A percentile compares a stretch with the other conserved stretches of the same genome.
These are phyloP conservation scores for Hemitrygon akajei DNA, from an alignment of 2,797 vertebrate species.

Conservation along the genomic window DNA sequence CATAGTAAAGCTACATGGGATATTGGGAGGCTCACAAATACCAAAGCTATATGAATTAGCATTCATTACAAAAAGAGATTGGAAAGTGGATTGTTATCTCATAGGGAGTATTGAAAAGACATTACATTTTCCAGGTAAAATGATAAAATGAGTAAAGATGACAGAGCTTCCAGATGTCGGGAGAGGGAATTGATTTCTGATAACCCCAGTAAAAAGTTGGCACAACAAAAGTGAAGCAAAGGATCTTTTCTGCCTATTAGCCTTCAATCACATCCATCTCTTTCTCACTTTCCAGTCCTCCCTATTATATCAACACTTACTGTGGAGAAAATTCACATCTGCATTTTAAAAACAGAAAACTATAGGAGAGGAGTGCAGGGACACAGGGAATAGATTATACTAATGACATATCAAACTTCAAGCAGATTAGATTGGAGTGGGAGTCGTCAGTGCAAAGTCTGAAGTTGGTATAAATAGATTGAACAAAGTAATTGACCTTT, in stretches of 20 bases:
- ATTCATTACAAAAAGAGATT: background rate
- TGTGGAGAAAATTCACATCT: background rate
- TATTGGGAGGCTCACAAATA: background rate
- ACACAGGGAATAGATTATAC: background rate
- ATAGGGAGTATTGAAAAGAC: background rate
- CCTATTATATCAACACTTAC: background rate
- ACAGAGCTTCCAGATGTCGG: background rate
- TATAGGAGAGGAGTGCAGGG: background rate
- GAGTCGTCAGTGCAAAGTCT: background rate
- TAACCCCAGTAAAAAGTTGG: background rate
- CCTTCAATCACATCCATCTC: background rate
- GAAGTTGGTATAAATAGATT: background rate
- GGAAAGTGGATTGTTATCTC: too few relatives aligned
- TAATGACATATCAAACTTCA: background rate
- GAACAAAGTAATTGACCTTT: slow-evolving; percentile 5
- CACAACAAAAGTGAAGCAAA: background rate
- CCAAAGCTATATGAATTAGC: background rate
- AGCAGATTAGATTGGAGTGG: background rate
- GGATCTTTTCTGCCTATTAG: background rate
- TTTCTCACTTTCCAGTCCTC: background rate
- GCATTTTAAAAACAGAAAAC: background rate
- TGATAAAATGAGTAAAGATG: background rate
- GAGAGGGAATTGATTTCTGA: background rate
- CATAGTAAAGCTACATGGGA: too few relatives aligned
- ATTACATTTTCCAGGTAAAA: background rate